These are phyloP conservation scores for Leptura quadrifasciata DNA, from an alignment of 2,888 invertebrate species.

Conservation along the genomic window DNA sequence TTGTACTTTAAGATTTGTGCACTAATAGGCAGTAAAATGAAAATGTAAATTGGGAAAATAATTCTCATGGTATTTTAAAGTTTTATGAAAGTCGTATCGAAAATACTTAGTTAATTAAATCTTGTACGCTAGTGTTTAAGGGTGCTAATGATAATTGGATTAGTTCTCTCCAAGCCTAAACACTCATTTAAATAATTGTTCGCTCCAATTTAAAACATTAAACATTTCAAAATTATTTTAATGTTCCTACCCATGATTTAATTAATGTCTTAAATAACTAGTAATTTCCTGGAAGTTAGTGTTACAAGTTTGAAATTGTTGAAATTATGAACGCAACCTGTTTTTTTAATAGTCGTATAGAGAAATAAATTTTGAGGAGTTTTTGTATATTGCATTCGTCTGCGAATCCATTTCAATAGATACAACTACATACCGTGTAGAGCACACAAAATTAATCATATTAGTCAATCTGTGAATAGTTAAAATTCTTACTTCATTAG, in stretches of 20 bases:
- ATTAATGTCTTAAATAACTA: background rate
- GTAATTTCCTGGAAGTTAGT: background rate
- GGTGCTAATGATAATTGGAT: conserved; percentile 28
- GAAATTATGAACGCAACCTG: no score
- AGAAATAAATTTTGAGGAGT: no score
- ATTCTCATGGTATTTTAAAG: background rate
- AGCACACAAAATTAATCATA: no score
- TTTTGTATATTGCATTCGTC: no score
- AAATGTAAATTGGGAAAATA: background rate
- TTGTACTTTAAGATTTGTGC: background rate
- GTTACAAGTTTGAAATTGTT: no score
- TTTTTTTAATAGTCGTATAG: no score
- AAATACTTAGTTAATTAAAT: conserved; percentile 32
- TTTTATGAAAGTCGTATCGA: conserved; percentile 15
- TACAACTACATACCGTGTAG: no score
- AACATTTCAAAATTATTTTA: conserved; percentile 2
- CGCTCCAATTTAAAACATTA: conserved; percentile 4
- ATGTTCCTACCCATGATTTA: background rate
- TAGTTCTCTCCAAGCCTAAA: conserved; percentile 18
- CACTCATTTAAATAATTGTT: conserved; percentile 24
- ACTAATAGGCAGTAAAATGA: background rate
- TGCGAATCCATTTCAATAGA: no score
- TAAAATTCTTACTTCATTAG: no score
- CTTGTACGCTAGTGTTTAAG: conserved; percentile 19
- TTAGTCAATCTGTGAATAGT: no score